Percentiles rank a stretch among this genome's conserved stretches.
phyloP scores from a whole-genome alignment of 2,797 vertebrate species.

The Phrynocephalus guinanensis region DNA sequence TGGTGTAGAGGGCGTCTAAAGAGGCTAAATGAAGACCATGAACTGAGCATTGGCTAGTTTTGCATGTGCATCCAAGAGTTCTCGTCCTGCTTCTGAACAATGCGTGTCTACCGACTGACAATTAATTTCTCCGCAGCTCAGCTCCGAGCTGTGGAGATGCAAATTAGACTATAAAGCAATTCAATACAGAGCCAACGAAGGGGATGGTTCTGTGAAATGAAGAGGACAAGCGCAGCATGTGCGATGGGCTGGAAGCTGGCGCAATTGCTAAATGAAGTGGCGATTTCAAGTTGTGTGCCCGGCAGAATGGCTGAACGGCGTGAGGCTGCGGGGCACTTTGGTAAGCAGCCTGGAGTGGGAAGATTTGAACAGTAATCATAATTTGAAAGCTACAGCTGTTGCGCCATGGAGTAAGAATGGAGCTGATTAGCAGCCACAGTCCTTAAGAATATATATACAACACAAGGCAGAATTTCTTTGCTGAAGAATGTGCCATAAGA shows the following conservation, averaged over 20 bases:
- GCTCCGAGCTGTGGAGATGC: not conserved
- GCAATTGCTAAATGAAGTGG: slow-evolving; percentile 17
- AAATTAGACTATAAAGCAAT: not conserved
- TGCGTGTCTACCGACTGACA: not conserved
- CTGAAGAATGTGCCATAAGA: too few species aligned
- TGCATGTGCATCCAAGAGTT: not conserved
- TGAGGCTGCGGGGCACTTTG: not conserved
- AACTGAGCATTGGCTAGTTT: not conserved
- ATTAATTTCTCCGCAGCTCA: not conserved
- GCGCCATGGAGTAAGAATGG: not conserved
- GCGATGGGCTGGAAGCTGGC: not conserved
- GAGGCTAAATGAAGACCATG: not conserved
- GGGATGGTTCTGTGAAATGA: not conserved
- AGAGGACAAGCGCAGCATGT: not conserved
- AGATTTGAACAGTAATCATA: not conserved
- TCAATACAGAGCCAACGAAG: not conserved
- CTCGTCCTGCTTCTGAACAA: not conserved
- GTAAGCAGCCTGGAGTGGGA: slow-evolving; percentile 1
- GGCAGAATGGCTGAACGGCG: not conserved
- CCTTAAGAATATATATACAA: not conserved
- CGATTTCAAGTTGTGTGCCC: not conserved
- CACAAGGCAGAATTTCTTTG: not conserved
- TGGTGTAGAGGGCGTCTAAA: not conserved
- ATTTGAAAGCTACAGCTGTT: slow-evolving; percentile 23
- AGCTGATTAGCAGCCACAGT: slow-evolving; percentile 6